Conservation (phyloP, 2,888 invertebrate genomes). For the Altica lythri region DNA sequence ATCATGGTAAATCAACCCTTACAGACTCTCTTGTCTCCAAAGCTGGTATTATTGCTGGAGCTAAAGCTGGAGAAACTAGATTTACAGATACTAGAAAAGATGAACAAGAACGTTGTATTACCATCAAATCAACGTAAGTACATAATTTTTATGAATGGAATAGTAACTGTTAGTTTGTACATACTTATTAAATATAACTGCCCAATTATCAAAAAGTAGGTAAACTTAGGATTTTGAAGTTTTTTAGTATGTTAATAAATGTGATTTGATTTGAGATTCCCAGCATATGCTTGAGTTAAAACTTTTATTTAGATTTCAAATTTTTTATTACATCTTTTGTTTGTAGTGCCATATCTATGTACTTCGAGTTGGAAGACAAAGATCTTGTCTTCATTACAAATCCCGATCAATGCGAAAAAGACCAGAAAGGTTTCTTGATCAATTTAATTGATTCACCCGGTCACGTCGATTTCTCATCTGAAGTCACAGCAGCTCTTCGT, state of each 20-base stretch:
- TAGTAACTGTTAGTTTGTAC: no score
- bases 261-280: no score
- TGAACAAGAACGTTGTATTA: slow-evolving; percentile 99
- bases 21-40: slow-evolving; percentile 99
- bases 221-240: no score
- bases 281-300: background rate
- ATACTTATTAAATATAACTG: no score
- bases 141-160: background rate
- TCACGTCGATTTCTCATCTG: slow-evolving; percentile 99
- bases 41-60: slow-evolving; percentile 99
- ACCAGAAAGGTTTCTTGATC: slow-evolving; percentile 95
- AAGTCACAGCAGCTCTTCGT: slow-evolving; percentile 99
- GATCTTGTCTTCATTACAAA: slow-evolving; percentile 93
- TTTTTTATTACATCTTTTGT: slow-evolving; percentile 8
- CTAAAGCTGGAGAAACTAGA: slow-evolving; percentile 98
- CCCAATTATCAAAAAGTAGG: no score
- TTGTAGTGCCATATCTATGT: slow-evolving; percentile 97
- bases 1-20: slow-evolving; percentile 99
- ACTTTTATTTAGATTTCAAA: slow-evolving; percentile 5
- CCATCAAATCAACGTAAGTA: slow-evolving; percentile 98
- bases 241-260: no score
- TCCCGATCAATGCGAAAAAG: slow-evolving; percentile 88
- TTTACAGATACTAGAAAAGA: slow-evolving; percentile 99
- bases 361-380: slow-evolving; percentile 93
- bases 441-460: slow-evolving; percentile 99